Percentiles rank a stretch among this genome's conserved stretches.
Conservation (phyloP, 2,888 invertebrate species). For the Andrena minutula region DNA sequence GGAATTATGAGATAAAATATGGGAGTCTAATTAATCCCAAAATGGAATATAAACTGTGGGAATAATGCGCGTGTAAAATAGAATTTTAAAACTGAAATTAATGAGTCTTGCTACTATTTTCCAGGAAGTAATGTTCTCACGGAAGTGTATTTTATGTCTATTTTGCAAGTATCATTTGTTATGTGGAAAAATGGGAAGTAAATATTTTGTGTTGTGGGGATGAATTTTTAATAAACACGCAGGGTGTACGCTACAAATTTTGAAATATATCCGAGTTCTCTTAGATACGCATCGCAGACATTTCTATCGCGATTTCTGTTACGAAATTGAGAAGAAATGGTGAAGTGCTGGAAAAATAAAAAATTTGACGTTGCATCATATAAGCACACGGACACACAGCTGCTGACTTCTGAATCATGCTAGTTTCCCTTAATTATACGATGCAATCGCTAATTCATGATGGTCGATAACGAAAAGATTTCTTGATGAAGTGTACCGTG, state of each 20-base stretch:
- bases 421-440: slow-evolving; percentile 43
- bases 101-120: no score
- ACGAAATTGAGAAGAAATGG: no score
- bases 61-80: background rate
- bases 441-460: slow-evolving; percentile 18
- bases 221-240: no score
- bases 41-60: background rate
- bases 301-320: no score
- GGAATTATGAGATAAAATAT: background rate
- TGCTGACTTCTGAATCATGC: slow-evolving; percentile 23
- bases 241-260: no score
- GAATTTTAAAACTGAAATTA: background rate
- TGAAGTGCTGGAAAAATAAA: background rate
- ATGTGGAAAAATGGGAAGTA: no score
- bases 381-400: background rate
- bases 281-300: no score
- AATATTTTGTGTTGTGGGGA: no score
- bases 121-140: no score
- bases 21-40: background rate
- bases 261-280: no score
- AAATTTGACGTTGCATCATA: background rate
- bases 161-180: no score
- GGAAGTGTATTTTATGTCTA: no score
- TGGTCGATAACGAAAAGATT: background rate
- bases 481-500: background rate